Conservation (phyloP, 2,113 vertebrate species). For the Pseudopodoces humilis region DNA sequence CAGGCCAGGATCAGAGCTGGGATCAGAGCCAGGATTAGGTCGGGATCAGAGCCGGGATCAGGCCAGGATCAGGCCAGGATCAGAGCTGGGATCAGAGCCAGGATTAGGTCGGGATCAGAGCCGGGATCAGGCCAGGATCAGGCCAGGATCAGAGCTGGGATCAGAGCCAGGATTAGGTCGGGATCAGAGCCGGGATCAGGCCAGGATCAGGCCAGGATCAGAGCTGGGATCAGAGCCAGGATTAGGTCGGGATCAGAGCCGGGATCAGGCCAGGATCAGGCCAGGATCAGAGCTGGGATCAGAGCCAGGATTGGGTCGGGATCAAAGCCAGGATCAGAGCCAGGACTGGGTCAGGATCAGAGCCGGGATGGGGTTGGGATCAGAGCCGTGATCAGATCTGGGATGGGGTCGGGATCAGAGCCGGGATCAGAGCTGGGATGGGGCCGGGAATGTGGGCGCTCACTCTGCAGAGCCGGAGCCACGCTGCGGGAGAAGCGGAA, state of each 20-base stretch:
- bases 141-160: accelerated
- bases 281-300: accelerated
- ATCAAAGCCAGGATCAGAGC: too few relatives aligned
- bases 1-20: accelerated
- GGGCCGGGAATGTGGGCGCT: not conserved
- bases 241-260: accelerated
- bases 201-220: accelerated
- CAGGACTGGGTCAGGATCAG: too few relatives aligned
- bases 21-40: accelerated
- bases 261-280: not conserved
- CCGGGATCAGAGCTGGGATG: not conserved
- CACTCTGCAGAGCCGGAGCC: slow-evolving; percentile 91
- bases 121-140: accelerated
- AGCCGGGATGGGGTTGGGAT: not conserved
- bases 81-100: accelerated
- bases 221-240: accelerated
- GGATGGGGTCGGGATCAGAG: too few relatives aligned
- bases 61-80: too few relatives aligned
- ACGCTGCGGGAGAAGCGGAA: slow-evolving; percentile 89
- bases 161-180: accelerated
- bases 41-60: accelerated
- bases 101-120: accelerated
- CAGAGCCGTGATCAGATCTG: too few relatives aligned
- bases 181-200: accelerated
- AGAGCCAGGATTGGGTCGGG: not conserved